Evolutionary conservation across 2,888 invertebrate species (phyloP).

Genomic region (Drosophila rellima): DNA sequence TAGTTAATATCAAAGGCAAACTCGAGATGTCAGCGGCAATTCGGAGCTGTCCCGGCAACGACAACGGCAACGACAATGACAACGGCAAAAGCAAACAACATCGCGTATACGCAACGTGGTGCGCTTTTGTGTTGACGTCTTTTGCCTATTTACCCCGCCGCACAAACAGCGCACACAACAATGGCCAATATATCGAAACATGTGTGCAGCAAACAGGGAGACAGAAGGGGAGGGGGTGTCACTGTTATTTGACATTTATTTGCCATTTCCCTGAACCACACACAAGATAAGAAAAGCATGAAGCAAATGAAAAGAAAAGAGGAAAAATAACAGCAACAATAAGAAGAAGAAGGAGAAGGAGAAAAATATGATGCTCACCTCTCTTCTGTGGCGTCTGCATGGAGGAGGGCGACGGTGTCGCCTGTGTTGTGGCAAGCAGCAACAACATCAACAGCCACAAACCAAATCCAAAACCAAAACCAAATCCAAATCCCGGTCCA

Average conservation of each 20-base stretch:
- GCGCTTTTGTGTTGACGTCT: slow-evolving; percentile 69
- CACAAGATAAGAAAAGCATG: background rate
- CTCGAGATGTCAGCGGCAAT: slow-evolving; percentile 63
- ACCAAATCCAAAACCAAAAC: slow-evolving; percentile 70
- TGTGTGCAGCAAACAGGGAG: slow-evolving; percentile 25
- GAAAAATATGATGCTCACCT: slow-evolving; percentile 76
- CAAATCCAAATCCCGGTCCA: slow-evolving; percentile 65
- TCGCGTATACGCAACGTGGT: slow-evolving; percentile 75
- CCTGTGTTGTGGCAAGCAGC: slow-evolving; percentile 77
- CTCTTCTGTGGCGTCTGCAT: slow-evolving; percentile 85
- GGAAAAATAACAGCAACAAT: background rate
- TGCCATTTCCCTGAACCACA: slow-evolving; percentile 69
- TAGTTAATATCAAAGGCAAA: slow-evolving; percentile 58
- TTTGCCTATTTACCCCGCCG: slow-evolving; percentile 55
- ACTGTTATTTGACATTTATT: slow-evolving; percentile 80
- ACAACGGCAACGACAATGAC: background rate
- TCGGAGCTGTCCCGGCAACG: slow-evolving; percentile 9
- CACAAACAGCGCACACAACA: slow-evolving; percentile 45
- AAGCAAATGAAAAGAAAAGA: slow-evolving; percentile 11
- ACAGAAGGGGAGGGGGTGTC: slow-evolving; percentile 11
- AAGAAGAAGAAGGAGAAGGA: background rate
- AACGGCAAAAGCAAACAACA: slow-evolving; percentile 11
- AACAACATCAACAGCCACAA: slow-evolving; percentile 65
- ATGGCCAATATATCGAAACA: slow-evolving; percentile 61
- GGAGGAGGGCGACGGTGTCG: slow-evolving; percentile 84